Base-by-base conservation (phyloP, 2,888 invertebrate species). In the Drosophila kuntzei region DNA sequence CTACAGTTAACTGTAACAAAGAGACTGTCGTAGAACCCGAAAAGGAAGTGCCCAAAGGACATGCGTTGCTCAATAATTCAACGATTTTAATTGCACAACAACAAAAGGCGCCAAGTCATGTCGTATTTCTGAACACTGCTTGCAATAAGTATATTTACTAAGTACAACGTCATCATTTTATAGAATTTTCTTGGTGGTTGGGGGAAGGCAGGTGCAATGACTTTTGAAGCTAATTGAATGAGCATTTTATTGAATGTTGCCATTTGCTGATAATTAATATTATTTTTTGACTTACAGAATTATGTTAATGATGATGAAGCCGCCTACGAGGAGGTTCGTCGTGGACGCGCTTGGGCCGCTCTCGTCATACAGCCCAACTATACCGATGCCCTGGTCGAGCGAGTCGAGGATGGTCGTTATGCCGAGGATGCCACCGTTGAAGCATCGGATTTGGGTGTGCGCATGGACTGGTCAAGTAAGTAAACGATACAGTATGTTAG, bases 391-490 rank as follows among this genome's bases (percentile, higher is more conserved):
- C 91, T 97, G 1, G 93, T 94, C 53, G 92, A 94, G 59, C 93
- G 96, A 67, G 93, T 96, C 53, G 94, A 94, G 3, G 91, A 93
- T 36, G 95, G 95, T 0, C 93, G 95, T 29, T 93, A 93, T 66
- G 94, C 94, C 0, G 94, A 94, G 27, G 91, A 93, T n/a, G 93
- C 92, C 66, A 94, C 94, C 3, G 83, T 97, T 1, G 92, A 93
- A 22, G 92, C 92, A 53, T 95, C 97, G 0, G 95, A 95, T 5
- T 94, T 98, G 66, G 93, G 94, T 61, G 94, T 97, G 0, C 94
- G 94, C 80, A 94, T 97, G 93, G 98, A 98, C 85, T 96, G 97
- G 93, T 96, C 97, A 78, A 98, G 98, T 98, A 92, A 93, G 94
- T 91, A 18, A 3, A n/a, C 7, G 2, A 6, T 6, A 14, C 0